These are phyloP conservation scores for Amblyornis subalaris DNA, from an alignment of 2,113 vertebrate species.

Conservation along the genomic window DNA sequence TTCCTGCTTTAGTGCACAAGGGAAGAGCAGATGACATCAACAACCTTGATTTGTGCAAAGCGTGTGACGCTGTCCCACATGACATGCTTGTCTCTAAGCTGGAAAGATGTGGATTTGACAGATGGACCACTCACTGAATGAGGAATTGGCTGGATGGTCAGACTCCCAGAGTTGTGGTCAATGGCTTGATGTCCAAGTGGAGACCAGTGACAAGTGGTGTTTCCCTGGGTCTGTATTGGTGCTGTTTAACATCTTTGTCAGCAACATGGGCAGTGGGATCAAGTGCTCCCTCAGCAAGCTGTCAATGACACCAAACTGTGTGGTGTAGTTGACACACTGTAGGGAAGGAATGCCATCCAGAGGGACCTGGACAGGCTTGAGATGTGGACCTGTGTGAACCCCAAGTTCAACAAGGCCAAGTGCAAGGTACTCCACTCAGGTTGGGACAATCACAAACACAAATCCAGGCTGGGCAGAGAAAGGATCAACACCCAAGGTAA, in stretches of 20 bases:
- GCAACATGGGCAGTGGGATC: accelerated
- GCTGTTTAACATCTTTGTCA: neutral
- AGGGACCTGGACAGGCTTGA: neutral
- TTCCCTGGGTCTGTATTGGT: neutral
- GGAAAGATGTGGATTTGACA: neutral
- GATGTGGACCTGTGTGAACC: neutral
- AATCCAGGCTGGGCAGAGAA: neutral
- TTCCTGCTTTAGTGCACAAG: neutral
- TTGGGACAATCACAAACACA: neutral
- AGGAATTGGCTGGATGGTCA: neutral
- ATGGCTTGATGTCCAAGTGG: neutral
- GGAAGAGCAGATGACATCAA: neutral
- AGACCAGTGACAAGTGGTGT: neutral
- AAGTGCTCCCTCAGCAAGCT: neutral
- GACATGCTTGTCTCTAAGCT: neutral
- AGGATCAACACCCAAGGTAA: neutral
- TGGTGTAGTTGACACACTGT: no score
- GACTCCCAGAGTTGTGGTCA: neutral
- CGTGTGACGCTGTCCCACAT: neutral
- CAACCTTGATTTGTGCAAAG: neutral
- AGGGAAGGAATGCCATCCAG: neutral
- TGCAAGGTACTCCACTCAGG: neutral
- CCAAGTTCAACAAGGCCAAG: neutral
- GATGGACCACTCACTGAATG: neutral
- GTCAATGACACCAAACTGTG: neutral